phyloP scores from a whole-genome alignment of 2,888 invertebrate genomes.

The Melanostoma scalare region DNA sequence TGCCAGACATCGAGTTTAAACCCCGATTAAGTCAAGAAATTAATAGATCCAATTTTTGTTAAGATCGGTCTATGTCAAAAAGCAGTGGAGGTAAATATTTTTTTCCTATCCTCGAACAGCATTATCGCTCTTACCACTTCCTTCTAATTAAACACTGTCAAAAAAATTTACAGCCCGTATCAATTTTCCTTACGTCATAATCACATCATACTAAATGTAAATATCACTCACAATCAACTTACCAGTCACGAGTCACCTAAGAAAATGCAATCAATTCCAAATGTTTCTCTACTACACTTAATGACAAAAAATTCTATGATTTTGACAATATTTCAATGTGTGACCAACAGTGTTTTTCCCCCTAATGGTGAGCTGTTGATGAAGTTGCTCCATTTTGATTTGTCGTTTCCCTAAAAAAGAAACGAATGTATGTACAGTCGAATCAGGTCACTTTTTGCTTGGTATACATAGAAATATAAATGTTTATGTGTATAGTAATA shows the following conservation, averaged over 20 bases:
- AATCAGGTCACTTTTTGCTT: conserved; percentile 32
- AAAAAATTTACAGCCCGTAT: conserved; percentile 9
- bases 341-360: neutral
- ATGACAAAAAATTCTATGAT: too few relatives aligned
- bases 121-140: too few relatives aligned
- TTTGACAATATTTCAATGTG: neutral
- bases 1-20: too few relatives aligned
- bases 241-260: neutral
- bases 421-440: conserved; percentile 3
- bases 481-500: too few relatives aligned
- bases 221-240: neutral
- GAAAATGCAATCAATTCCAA: conserved; percentile 28
- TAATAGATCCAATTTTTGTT: too few relatives aligned
- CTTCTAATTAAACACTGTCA: too few relatives aligned
- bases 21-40: too few relatives aligned
- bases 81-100: too few relatives aligned
- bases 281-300: neutral
- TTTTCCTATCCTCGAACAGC: too few relatives aligned
- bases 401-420: conserved; percentile 4
- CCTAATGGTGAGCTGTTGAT: neutral
- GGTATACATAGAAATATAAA: too few relatives aligned
- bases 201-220: conserved; percentile 3
- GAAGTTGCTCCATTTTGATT: conserved; percentile 34
- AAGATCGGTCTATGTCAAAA: too few relatives aligned
- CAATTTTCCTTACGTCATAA: conserved; percentile 5